phyloP scores from a whole-genome alignment of 2,113 vertebrate species.

The Pycnonotus jocosus region DNA sequence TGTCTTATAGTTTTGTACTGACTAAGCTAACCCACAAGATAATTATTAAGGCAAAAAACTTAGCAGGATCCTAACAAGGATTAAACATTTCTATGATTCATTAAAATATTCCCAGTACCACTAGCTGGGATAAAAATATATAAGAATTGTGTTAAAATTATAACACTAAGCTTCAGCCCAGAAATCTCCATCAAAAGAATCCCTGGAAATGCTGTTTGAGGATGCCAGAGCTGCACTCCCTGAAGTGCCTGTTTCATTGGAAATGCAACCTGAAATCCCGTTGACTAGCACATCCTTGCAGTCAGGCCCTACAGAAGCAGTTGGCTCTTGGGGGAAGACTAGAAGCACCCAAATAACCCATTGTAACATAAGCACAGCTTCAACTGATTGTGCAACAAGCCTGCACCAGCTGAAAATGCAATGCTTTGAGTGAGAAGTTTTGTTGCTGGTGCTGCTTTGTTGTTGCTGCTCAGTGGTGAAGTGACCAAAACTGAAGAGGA shows the following conservation, averaged over 20 bases:
- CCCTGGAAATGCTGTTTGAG: background rate
- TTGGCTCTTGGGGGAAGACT: background rate
- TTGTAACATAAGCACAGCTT: background rate
- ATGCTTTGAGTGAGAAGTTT: background rate
- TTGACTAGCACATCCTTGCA: background rate
- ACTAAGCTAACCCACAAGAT: slow-evolving; percentile 7
- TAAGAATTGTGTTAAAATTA: slow-evolving; percentile 14
- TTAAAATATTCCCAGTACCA: slow-evolving; percentile 11
- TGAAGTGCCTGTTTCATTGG: background rate
- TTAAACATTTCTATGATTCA: slow-evolving; percentile 17
- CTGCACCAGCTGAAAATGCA: background rate
- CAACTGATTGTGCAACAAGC: background rate
- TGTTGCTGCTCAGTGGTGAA: background rate
- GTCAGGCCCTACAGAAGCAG: background rate
- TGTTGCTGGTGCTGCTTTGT: background rate
- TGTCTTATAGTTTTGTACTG: slow-evolving; percentile 1
- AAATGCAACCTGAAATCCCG: background rate
- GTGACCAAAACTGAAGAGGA: background rate
- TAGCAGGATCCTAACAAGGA: slow-evolving; percentile 33
- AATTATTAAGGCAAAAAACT: slow-evolving; percentile 29
- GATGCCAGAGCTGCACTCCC: background rate
- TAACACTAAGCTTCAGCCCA: background rate
- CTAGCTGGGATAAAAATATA: slow-evolving; percentile 26
- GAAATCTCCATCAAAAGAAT: background rate
- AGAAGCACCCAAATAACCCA: background rate